Evolutionary conservation across 1,140 invertebrate species (phyloP).

Genomic region (Ips typographus): DNA sequence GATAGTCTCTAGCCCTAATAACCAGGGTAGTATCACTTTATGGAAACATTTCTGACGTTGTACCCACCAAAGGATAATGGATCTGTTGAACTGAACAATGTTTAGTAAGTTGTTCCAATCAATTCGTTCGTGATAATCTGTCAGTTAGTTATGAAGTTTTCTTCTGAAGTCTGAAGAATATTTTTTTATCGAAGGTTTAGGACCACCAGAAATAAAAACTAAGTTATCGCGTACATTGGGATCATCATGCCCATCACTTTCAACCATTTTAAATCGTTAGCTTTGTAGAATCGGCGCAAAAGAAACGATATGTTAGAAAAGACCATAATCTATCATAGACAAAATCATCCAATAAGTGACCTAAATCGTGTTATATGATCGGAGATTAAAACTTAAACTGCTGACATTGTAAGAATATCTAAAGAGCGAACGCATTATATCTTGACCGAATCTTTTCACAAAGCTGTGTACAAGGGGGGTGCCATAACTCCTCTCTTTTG

Average conservation of each 20-base stretch:
- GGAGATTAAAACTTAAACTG: neutral
- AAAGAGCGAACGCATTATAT: slow-evolving; percentile 1
- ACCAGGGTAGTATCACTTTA: too few species aligned
- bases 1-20: too few species aligned
- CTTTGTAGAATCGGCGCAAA: too few species aligned
- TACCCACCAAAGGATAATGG: too few species aligned
- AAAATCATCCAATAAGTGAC: neutral
- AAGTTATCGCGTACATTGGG: neutral
- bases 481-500: neutral
- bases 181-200: neutral
- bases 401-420: neutral
- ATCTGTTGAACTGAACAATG: too few species aligned
- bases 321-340: neutral
- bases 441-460: neutral
- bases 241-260: neutral
- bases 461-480: neutral
- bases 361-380: neutral
- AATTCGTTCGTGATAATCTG: neutral
- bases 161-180: neutral
- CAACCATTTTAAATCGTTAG: too few species aligned
- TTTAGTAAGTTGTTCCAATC: neutral
- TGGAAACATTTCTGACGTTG: too few species aligned
- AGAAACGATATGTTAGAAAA: too few species aligned
- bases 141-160: neutral
- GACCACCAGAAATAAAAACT: neutral